A percentile compares a stretch with the other conserved stretches of the same genome.
Conservation (phyloP, 2,113 vertebrate species). For the Caretta caretta region DNA sequence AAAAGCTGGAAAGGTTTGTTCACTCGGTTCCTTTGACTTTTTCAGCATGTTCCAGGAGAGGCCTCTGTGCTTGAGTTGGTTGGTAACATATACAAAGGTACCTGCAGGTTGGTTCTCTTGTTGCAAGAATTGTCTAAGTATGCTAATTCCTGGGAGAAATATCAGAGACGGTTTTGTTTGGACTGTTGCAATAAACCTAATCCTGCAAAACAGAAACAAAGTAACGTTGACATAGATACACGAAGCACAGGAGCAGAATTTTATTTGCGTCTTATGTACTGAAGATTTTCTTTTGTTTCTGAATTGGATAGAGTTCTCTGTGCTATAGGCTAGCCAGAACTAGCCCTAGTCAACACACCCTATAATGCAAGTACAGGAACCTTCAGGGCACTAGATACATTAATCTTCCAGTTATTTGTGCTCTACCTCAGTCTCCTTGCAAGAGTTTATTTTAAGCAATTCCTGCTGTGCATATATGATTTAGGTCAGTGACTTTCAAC, state of each 20-base stretch:
- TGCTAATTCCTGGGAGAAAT: not conserved
- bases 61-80: constrained; percentile 17
- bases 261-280: not conserved
- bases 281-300: not conserved
- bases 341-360: rapidly evolving
- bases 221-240: not conserved
- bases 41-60: constrained; percentile 24
- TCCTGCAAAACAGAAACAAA: not conserved
- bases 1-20: not conserved
- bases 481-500: no score
- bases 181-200: not conserved
- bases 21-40: constrained; percentile 15
- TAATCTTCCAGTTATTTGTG: not conserved
- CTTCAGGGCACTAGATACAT: rapidly evolving
- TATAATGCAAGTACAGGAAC: not conserved
- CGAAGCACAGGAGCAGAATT: not conserved
- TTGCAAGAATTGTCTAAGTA: not conserved
- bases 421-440: not conserved
- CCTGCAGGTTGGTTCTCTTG: not conserved
- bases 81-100: not conserved
- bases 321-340: not conserved
- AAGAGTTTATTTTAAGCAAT: not conserved
- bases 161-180: not conserved
- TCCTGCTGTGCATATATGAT: rapidly evolving
- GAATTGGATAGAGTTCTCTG: rapidly evolving